Evolutionary conservation across 1,140 invertebrate genomes (phyloP), one percentile per base, ranked within the genome.

Genomic region (Aphelinus certus): DNA sequence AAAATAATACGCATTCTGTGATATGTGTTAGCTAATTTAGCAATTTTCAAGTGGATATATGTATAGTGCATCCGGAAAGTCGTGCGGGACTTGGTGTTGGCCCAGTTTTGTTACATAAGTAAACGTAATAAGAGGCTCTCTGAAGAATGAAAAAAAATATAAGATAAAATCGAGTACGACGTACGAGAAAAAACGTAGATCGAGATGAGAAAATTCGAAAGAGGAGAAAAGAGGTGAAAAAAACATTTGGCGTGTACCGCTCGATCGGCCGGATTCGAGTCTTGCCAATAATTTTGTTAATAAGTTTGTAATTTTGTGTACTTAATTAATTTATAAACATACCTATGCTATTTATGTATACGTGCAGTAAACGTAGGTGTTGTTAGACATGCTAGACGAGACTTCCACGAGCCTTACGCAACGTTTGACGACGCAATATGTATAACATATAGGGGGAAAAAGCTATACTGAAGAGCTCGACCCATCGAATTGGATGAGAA

Each of bases 231-330:
- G 26, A 26, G 26, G 26, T 45, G 51, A 53, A 9, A 7, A 26
- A 10, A 64, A 64, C 49, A n/a, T 26, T 10, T 3, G 1, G 43
- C 53, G 10, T 57, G 55, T 60, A 1, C n/a, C 47, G 55, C 55
- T 73, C 53, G 47, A 77, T 79, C 69, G 78, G 78, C 79, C 78
- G 79, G 73, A 83, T 80, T 76, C 81, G 78, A 83, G 86, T 86
- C 84, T 88, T 87, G 87, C 87, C 85, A 88, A 87, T 86, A 82
- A 76, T 84, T 88, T 84, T 83, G 85, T 87, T 87, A 85, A 85
- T 87, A 85, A 86, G 86, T 87, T 87, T 87, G 85, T 87, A 87
- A 87, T 87, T 87, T 86, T 88, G 48, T 87, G 87, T 88, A 88
- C 87, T 88, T 88, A 87, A 87, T 87, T 87, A 87, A 66, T 73